Evolutionary conservation across 2,113 vertebrate species (phyloP).

Genomic region (Hippolais icterina): DNA sequence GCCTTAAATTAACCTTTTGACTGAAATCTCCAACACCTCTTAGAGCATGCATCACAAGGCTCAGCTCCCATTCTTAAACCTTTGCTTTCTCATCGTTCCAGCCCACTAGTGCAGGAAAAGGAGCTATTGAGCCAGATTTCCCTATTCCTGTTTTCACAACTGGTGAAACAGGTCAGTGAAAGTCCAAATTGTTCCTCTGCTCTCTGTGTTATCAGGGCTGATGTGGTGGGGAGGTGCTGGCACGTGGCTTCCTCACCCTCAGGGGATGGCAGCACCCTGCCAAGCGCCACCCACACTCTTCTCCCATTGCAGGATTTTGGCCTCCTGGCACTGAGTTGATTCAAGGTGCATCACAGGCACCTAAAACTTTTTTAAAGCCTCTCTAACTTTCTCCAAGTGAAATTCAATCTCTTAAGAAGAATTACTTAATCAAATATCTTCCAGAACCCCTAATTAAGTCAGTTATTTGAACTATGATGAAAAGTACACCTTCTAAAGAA

Average conservation of each 20-base stretch:
- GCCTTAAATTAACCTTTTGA: not conserved
- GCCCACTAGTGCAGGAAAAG: not conserved
- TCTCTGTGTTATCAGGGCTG: not conserved
- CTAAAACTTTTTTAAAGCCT: not conserved
- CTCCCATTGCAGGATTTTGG: not conserved
- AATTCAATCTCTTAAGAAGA: not conserved
- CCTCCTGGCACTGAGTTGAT: not conserved
- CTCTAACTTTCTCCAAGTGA: not conserved
- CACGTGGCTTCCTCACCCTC: not conserved
- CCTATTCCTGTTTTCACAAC: not conserved
- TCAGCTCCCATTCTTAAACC: not conserved
- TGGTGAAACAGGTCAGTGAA: not conserved
- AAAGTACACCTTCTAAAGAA: not conserved
- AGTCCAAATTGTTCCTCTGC: not conserved
- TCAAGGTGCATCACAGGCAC: not conserved
- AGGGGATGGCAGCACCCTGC: not conserved
- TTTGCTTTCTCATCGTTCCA: not conserved
- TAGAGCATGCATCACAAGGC: not conserved
- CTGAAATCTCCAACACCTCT: not conserved
- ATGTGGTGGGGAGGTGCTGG: not conserved
- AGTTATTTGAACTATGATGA: not conserved
- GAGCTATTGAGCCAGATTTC: not conserved
- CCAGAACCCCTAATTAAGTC: not conserved
- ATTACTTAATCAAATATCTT: not conserved
- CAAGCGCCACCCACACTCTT: not conserved